Base-by-base conservation (phyloP, 2,888 invertebrate genomes). In the Chymomyza procnemis region DNA sequence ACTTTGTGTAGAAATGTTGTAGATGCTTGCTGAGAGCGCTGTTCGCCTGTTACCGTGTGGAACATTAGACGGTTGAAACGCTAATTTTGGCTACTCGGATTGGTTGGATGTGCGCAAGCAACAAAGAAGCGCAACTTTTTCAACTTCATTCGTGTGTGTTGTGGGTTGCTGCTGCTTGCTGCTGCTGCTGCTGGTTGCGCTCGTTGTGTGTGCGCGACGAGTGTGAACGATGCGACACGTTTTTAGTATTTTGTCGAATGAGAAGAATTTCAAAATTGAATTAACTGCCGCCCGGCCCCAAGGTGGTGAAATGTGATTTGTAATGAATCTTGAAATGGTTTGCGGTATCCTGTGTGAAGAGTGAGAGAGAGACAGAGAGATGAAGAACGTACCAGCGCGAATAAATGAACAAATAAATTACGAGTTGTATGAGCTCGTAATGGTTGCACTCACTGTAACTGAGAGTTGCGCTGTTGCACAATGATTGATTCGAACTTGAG, bases 41-140 rank as follows among this genome's bases (percentile, higher is more conserved):
- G 90, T 41, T 75, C 79, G 73, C 90, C 90, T 88, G 81, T 73
- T 89, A 79, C 63, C 80, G 76, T 90, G 90, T 90, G 90, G 90
- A 90, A 90, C 90, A 90, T 89, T 89, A 78, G 84, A 84, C 80
- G 88, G 89, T 86, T 89, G 83, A 89, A 88, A 88, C 85, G 85
- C 84, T 74, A 81, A 79, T 87, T 88, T 88, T 84, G 82, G 78
- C 82, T 72, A 78, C 81, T 76, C 80, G 82, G 88, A 84, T 88
- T 87, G 87, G 88, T 85, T 83, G 88, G 87, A 84, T 74, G 73
- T 74, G 83, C 77, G 84, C 86, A 81, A 77, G 79, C 85, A 84
- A 85, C 85, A 86, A 86, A 84, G 87, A 83, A 85, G 86, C 83
- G 79, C 84, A 83, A 85, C 85, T 83, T 83, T 81, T 80, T 84